Conservation (phyloP, 2,113 vertebrate species). For the Sphyrna mokarran region DNA sequence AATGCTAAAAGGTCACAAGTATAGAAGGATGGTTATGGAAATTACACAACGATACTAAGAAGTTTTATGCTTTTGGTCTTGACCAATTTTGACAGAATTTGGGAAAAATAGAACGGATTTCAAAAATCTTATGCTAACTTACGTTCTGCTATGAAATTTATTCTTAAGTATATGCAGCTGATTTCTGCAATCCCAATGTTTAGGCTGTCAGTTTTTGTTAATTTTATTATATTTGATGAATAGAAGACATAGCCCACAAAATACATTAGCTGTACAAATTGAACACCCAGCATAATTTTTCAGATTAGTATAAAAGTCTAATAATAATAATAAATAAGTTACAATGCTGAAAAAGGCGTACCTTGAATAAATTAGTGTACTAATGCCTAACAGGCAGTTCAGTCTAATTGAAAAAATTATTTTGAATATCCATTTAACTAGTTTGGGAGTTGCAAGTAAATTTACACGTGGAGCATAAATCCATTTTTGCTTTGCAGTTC, state of each 20-base stretch:
- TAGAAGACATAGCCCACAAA: neutral
- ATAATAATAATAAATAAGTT: neutral
- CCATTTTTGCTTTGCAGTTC: neutral
- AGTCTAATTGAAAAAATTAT: neutral
- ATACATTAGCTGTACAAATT: neutral
- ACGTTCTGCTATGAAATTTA: neutral
- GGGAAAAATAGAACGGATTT: neutral
- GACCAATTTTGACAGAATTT: neutral
- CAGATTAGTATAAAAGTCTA: neutral
- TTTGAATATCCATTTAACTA: neutral
- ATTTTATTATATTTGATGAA: neutral
- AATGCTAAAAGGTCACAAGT: neutral
- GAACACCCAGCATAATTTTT: neutral
- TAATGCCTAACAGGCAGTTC: neutral
- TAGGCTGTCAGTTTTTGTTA: neutral
- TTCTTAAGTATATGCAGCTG: neutral
- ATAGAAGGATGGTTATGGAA: neutral
- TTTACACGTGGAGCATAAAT: neutral
- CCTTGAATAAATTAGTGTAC: neutral
- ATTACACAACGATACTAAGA: neutral
- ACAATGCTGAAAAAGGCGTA: neutral
- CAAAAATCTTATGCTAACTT: neutral
- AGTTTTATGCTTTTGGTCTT: neutral
- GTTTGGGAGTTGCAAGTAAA: neutral
- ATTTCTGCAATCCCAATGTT: neutral